Percentiles rank a stretch among this genome's conserved stretches.
Conservation (phyloP, 2,888 invertebrate genomes). For the Melieria picta region DNA sequence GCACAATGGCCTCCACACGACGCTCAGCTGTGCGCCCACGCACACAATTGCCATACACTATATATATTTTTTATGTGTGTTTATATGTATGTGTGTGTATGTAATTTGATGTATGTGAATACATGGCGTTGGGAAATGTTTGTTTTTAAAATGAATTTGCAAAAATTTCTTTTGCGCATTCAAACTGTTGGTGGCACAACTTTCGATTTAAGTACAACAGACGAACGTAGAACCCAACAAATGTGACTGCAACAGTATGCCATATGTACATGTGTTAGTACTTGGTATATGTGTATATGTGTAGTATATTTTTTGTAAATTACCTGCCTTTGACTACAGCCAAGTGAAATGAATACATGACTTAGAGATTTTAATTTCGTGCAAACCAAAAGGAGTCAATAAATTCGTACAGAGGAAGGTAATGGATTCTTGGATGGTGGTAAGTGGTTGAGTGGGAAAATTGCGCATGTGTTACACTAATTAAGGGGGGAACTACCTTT, state of each 20-base stretch:
- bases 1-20: constrained; percentile 26
- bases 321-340: constrained; percentile 59
- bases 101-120: neutral
- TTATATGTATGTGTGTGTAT: constrained; percentile 35
- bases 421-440: no score
- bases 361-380: constrained; percentile 59
- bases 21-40: constrained; percentile 3
- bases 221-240: constrained; percentile 19
- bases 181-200: constrained; percentile 17
- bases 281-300: constrained; percentile 1
- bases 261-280: neutral
- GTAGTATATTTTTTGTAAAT: constrained; percentile 23
- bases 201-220: constrained; percentile 16
- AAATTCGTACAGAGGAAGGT: no score
- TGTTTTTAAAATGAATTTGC: constrained; percentile 60
- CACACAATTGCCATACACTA: constrained; percentile 11
- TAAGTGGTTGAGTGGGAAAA: no score
- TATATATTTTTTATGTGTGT: constrained; percentile 17
- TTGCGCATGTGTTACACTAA: no score
- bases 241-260: constrained; percentile 16
- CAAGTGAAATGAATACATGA: constrained; percentile 59
- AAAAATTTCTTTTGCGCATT: constrained; percentile 45
- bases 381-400: neutral
- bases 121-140: constrained; percentile 46
- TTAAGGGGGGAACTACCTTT: no score